Evolutionary conservation across 2,113 vertebrate genomes (phyloP).

Genomic region (Urocitellus parryii): DNA sequence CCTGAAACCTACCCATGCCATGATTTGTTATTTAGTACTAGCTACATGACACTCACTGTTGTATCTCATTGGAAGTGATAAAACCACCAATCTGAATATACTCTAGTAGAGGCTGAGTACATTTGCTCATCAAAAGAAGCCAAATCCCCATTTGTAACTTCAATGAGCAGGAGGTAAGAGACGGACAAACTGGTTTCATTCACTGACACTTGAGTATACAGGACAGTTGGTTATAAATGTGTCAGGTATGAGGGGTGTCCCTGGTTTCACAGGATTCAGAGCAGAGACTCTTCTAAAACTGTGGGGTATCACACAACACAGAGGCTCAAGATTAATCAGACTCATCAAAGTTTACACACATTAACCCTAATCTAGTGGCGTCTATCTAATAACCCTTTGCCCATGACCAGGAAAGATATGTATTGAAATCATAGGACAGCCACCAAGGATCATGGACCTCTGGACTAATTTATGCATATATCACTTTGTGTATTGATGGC

Average conservation of each 20-base stretch:
- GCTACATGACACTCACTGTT: neutral
- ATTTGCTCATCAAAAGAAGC: neutral
- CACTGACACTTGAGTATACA: neutral
- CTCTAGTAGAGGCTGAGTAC: neutral
- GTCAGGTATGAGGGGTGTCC: neutral
- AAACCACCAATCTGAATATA: neutral
- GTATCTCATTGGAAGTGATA: neutral
- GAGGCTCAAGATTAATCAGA: neutral
- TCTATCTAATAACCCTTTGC: neutral
- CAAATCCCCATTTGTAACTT: neutral
- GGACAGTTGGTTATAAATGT: neutral
- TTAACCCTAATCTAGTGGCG: neutral
- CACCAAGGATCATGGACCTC: neutral
- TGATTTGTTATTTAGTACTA: neutral
- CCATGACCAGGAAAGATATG: neutral
- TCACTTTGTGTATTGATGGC: neutral
- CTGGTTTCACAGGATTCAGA: neutral
- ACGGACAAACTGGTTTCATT: neutral
- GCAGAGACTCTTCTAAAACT: neutral
- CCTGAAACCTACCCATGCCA: neutral
- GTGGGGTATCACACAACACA: neutral
- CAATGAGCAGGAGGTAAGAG: neutral
- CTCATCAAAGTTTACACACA: neutral
- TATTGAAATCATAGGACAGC: conserved; percentile 1
- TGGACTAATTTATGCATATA: neutral